A percentile compares a stretch with the other conserved stretches of the same genome.
Conservation (phyloP, 2,113 vertebrate species). For the Anser brachyrhynchus region DNA sequence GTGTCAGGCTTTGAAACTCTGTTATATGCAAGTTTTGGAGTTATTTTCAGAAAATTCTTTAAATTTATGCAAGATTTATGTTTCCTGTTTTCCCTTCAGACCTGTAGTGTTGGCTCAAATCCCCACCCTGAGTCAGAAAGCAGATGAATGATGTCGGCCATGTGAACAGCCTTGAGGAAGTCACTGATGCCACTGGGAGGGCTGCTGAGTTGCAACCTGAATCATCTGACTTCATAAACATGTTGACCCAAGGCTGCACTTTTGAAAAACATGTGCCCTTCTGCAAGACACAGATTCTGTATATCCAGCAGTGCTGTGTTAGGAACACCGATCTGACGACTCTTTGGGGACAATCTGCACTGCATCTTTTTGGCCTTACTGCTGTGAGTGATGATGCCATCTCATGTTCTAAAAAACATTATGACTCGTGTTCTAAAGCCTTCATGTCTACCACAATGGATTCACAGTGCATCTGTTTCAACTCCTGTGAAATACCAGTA, state of each 20-base stretch:
- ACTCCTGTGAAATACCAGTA: not conserved
- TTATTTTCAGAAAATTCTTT: constrained; percentile 13
- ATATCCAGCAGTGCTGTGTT: accelerated
- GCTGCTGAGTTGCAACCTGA: not conserved
- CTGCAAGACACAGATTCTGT: not conserved
- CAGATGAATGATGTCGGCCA: not conserved
- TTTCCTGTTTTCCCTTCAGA: constrained; percentile 19
- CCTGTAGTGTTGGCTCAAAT: not conserved
- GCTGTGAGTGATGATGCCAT: too few species aligned
- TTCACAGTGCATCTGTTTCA: not conserved
- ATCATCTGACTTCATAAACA: not conserved
- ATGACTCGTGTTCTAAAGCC: not conserved
- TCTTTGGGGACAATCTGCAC: not conserved
- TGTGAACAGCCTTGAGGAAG: not conserved
- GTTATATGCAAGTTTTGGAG: not conserved
- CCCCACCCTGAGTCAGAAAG: not conserved
- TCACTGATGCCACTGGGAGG: not conserved
- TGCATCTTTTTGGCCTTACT: not conserved
- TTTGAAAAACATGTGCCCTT: not conserved
- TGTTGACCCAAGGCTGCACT: not conserved
- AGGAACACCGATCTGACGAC: accelerated
- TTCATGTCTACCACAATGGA: not conserved
- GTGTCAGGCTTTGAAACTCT: constrained; percentile 2
- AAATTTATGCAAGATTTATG: not conserved
- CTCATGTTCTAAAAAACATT: not conserved